phyloP scores from a whole-genome alignment of 2,797 vertebrate genomes.

The Discoglossus pictus region DNA sequence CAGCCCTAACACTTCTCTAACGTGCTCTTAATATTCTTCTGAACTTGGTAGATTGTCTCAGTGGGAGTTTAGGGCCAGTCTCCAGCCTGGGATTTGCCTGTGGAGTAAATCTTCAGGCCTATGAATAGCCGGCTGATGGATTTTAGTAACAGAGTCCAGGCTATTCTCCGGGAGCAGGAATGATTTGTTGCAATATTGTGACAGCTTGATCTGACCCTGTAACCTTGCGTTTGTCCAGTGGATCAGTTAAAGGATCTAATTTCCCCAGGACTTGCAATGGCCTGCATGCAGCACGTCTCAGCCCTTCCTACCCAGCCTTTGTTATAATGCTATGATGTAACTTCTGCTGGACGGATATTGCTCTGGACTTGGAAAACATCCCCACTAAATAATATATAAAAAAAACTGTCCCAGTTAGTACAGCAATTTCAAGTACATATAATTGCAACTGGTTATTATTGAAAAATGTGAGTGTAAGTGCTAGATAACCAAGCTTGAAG shows the following conservation, averaged over 20 bases:
- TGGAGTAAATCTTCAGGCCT: slow-evolving; percentile 30
- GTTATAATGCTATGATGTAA: slow-evolving; percentile 5
- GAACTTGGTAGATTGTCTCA: slow-evolving; percentile 39
- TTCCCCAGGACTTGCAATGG: slow-evolving; percentile 1
- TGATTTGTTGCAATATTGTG: slow-evolving; percentile 44
- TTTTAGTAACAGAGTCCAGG: slow-evolving; percentile 21
- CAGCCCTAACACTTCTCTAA: slow-evolving; percentile 13
- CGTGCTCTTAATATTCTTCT: slow-evolving; percentile 27
- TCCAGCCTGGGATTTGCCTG: slow-evolving; percentile 29
- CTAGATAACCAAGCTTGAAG: too few relatives aligned
- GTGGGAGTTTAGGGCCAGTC: slow-evolving; percentile 31
- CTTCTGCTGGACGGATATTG: not conserved
- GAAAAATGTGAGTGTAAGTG: too few relatives aligned
- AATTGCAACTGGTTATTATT: too few relatives aligned
- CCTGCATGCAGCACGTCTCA: not conserved
- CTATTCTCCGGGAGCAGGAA: slow-evolving; percentile 13
- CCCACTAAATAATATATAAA: too few relatives aligned
- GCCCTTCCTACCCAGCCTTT: not conserved
- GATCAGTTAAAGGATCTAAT: slow-evolving; percentile 21
- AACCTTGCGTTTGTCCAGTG: slow-evolving; percentile 8
- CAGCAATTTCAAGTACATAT: too few relatives aligned
- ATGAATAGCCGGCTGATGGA: slow-evolving; percentile 35
- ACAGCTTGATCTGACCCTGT: slow-evolving; percentile 31
- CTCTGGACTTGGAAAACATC: too few relatives aligned
- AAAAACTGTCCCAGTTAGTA: too few relatives aligned